Evolutionary conservation across 2,797 vertebrate genomes (phyloP).

Genomic region (Nyctalus aviator): DNA sequence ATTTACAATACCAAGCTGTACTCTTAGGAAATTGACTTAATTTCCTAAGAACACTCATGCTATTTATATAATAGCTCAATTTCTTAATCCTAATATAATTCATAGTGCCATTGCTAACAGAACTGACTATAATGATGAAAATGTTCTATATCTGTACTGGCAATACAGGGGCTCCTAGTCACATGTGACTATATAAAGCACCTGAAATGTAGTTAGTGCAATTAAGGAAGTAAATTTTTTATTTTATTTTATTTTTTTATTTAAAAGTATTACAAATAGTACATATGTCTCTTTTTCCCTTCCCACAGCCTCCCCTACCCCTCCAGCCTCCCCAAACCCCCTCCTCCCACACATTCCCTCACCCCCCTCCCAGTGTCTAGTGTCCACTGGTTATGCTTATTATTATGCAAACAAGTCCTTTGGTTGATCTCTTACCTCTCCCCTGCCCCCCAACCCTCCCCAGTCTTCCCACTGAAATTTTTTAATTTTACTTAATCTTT

Average conservation of each 20-base stretch:
- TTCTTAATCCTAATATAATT: constrained; percentile 31
- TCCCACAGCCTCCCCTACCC: too few relatives aligned
- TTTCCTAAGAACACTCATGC: background rate
- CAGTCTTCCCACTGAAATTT: background rate
- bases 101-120: background rate
- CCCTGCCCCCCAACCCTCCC: too few relatives aligned
- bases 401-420: too few relatives aligned
- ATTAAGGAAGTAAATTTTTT: constrained; percentile 14
- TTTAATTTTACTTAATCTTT: background rate
- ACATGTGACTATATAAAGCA: background rate
- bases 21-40: constrained; percentile 11
- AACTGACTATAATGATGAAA: background rate
- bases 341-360: too few relatives aligned
- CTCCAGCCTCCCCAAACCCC: too few relatives aligned
- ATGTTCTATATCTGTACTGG: background rate
- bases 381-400: too few relatives aligned
- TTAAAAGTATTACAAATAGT: too few relatives aligned
- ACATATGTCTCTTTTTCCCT: too few relatives aligned
- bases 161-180: background rate
- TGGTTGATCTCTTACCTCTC: too few relatives aligned
- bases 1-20: constrained; percentile 10
- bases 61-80: background rate
- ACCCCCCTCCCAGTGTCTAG: too few relatives aligned
- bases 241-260: too few relatives aligned
- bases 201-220: constrained; percentile 6